Base-by-base conservation (phyloP, 2,113 vertebrate genomes). In the Prochilodus magdalenae region DNA sequence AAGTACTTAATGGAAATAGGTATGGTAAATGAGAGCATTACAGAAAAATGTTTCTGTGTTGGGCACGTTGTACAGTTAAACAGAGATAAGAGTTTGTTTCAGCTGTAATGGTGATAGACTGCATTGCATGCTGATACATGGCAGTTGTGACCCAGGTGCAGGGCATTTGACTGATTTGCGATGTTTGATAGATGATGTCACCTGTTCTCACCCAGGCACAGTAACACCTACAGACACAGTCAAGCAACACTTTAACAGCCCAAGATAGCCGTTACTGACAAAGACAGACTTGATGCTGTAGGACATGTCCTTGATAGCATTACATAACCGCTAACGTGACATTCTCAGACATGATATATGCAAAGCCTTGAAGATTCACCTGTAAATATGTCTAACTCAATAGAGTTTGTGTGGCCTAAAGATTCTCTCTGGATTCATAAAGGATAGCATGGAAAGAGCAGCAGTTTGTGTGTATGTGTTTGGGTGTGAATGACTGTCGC, bases 21-120 rank as follows among this genome's bases (percentile, higher is more conserved):
- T 26, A 18, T 65, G 75, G 84, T 84, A 84, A 87, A 80, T 85
- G 88, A 90, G 84, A 89, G 86, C 85, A 83, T 89, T 51, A 29
- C 30, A 18, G 4, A 49, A 22, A 15, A 74, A 26, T 16, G n/a
- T 15, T 79, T 79, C 78, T 44, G 16, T 7, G 13, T 3, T 66
- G 62, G 15, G 36, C 15, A 47, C 16, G 36, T 18, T 24, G 22
- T 44, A n/a, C 10, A 11, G 40, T 44, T 1, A 12, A n/a, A 2
- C 20, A 22, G 22, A 44, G 65, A 36, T 36, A 10, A 24, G 66
- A 20, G 13, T 70, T 67, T 29, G 36, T 44, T 70, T 40, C 65
- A 70, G 36, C 33, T 44, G 33, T 44, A 30, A 22, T 44, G 22
- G 33, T 10, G 7, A n/a, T 40, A 3, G 33, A 27, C 1, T 29